phyloP scores from a whole-genome alignment of 2,888 invertebrate species.

The Tryphoninae sp. region DNA sequence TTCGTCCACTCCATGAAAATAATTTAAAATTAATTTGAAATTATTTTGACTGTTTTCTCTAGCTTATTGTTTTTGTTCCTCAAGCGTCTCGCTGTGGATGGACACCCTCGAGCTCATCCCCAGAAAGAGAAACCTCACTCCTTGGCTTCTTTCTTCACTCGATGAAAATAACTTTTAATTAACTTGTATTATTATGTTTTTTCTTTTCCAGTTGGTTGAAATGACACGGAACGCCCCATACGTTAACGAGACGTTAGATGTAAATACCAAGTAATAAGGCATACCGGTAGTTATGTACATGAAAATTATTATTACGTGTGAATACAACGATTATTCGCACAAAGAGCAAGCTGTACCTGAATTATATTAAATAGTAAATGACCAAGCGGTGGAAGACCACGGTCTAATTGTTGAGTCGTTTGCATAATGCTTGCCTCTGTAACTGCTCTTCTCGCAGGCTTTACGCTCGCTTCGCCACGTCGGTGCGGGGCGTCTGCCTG shows the following conservation, averaged over 20 bases:
- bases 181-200: too few species aligned
- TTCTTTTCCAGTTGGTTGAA: too few species aligned
- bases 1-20: too few species aligned
- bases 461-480: slow-evolving; percentile 57
- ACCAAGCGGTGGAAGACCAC: slow-evolving; percentile 70
- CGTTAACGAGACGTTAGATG: not conserved
- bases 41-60: too few species aligned
- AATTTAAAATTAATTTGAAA: too few species aligned
- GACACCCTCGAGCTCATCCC: slow-evolving; percentile 16
- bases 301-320: slow-evolving; percentile 65
- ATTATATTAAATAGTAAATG: slow-evolving; percentile 74
- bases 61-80: too few species aligned
- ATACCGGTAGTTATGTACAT: slow-evolving; percentile 19
- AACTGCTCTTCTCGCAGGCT: slow-evolving; percentile 68
- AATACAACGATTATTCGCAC: slow-evolving; percentile 71
- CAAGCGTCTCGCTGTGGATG: not conserved
- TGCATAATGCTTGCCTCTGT: slow-evolving; percentile 77
- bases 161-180: too few species aligned
- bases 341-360: slow-evolving; percentile 56
- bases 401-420: slow-evolving; percentile 78
- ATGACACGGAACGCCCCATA: too few species aligned
- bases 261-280: slow-evolving; percentile 26
- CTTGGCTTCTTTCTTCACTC: not conserved
- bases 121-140: not conserved
- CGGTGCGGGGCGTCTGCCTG: slow-evolving; percentile 61